Evolutionary conservation across 1,140 invertebrate genomes (phyloP), one percentile per base, ranked within the genome.

Genomic region (Eriocheir sinensis): DNA sequence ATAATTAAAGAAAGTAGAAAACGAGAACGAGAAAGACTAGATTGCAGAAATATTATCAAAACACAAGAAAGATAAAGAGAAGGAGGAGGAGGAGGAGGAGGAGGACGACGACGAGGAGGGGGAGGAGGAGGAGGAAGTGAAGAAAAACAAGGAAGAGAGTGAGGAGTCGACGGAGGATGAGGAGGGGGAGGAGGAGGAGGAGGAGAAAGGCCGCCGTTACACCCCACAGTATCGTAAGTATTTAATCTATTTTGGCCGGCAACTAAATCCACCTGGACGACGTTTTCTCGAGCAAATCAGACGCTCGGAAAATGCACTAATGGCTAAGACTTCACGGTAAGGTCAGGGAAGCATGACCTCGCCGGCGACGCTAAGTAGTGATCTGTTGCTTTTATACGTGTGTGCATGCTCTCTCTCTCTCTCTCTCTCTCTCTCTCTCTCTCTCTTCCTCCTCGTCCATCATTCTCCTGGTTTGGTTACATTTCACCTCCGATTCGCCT

Each of bases 11-110:
- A 4, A 81, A 32, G 79, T 6, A 27, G 79, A 21, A 21, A 27
- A 81, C 27, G 34, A 81, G 79, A 81, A 27, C 6, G 79, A 3
- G 79, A 81, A n/a, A n/a, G n/a, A n/a, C n/a, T n/a, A n/a, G n/a
- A n/a, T n/a, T n/a, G n/a, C n/a, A n/a, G n/a, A n/a, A n/a, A n/a
- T n/a, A n/a, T n/a, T n/a, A n/a, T n/a, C n/a, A n/a, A n/a, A n/a
- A n/a, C n/a, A n/a, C n/a, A n/a, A n/a, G n/a, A n/a, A n/a, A n/a
- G n/a, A n/a, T 1, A 36, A 4, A 34, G 21, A 86, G 34, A 17
- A 86, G 34, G 30, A 36, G 83, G 83, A 32, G 30, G 83, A 36
- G 83, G 34, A 86, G 83, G 34, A 86, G 34, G 83, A 86, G 83
- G 83, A 38, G 83, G 34, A 86, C 30, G 83, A 38, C 3, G 83